phyloP scores from a whole-genome alignment of 2,113 vertebrate species.

The Siniperca knerii region DNA sequence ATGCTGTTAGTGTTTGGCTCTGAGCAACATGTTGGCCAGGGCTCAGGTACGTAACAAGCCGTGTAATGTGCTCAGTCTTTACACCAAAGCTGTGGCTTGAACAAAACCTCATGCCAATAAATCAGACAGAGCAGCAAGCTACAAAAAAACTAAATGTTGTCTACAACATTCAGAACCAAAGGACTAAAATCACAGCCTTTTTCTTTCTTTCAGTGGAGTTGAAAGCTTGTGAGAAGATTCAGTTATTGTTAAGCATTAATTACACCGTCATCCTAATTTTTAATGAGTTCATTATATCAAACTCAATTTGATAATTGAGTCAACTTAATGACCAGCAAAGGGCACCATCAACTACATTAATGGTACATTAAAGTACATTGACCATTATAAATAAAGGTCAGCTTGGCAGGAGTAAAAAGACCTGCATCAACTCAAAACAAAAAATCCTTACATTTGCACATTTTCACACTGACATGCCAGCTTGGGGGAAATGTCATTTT shows the following conservation, averaged over 20 bases:
- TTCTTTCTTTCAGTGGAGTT: neutral
- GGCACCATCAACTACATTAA: constrained; percentile 21
- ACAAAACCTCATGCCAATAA: constrained; percentile 51
- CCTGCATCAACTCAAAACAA: neutral
- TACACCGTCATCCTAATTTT: neutral
- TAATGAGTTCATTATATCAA: constrained; percentile 4
- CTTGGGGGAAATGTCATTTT: constrained; percentile 37
- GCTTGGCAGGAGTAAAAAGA: constrained; percentile 24
- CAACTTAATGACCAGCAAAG: constrained; percentile 29
- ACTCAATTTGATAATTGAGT: neutral
- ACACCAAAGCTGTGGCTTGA: constrained; percentile 58
- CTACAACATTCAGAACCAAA: constrained; percentile 5
- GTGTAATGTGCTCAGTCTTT: constrained; percentile 64
- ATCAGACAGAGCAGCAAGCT: constrained; percentile 34
- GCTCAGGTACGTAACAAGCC: constrained; percentile 62
- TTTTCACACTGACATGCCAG: constrained; percentile 36
- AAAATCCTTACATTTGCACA: constrained; percentile 43
- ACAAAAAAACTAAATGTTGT: constrained; percentile 44
- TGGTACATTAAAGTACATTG: constrained; percentile 41
- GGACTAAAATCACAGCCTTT: constrained; percentile 15
- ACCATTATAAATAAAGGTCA: constrained; percentile 37
- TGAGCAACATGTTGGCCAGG: constrained; percentile 40
- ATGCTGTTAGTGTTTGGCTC: constrained; percentile 50
- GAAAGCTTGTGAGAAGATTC: constrained; percentile 18
- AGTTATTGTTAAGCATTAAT: constrained; percentile 7